A percentile compares a stretch with the other conserved stretches of the same genome.
Conservation (phyloP, 2,113 vertebrate genomes). For the Grammomys surdaster region DNA sequence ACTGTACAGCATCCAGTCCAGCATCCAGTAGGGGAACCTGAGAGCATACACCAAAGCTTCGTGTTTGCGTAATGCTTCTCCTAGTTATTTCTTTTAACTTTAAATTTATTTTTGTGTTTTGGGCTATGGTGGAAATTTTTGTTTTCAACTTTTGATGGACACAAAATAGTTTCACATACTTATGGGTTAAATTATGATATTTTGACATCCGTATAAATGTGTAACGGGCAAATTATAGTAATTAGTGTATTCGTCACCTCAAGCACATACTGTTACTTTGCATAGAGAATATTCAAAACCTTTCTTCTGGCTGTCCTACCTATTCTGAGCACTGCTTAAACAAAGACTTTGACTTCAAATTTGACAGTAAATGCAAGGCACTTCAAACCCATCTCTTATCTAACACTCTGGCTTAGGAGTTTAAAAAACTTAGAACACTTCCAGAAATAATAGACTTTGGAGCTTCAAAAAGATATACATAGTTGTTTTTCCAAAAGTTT, state of each 20-base stretch:
- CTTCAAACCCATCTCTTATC: background rate
- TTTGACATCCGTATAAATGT: background rate
- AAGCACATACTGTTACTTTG: background rate
- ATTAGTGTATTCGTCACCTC: background rate
- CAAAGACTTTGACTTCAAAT: background rate
- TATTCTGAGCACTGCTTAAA: conserved; percentile 3
- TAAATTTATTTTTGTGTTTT: background rate
- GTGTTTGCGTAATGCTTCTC: background rate
- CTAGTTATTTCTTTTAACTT: background rate
- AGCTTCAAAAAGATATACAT: background rate
- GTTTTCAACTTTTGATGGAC: background rate
- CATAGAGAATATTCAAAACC: background rate
- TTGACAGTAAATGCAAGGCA: background rate
- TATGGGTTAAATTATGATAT: background rate
- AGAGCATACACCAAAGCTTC: background rate
- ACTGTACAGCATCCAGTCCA: fast-evolving
- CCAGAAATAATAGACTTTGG: background rate
- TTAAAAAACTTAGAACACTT: background rate
- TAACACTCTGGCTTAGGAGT: background rate
- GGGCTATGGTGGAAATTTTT: background rate
- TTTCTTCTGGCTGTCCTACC: background rate
- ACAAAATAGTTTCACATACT: background rate
- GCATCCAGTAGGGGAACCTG: background rate
- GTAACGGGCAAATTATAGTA: background rate
- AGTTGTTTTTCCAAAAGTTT: background rate